Percentiles rank a stretch among this genome's conserved stretches.
phyloP scores from a whole-genome alignment of 1,140 invertebrate genomes.

The Cotesia glomerata region DNA sequence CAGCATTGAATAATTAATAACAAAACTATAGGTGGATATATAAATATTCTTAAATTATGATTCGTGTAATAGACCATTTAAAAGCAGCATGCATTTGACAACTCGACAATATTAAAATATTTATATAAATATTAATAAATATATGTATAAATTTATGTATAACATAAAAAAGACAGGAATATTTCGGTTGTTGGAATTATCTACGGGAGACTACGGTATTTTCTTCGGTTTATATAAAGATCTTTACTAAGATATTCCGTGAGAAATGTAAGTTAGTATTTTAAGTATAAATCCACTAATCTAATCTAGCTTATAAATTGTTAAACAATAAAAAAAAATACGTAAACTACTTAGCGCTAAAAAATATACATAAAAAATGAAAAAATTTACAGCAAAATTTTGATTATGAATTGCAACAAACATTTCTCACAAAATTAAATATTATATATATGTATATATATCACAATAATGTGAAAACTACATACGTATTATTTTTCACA shows the following conservation, averaged over 20 bases:
- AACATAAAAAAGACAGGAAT: slow-evolving; percentile 30
- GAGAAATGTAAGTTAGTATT: slow-evolving; percentile 23
- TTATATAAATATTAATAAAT: no score
- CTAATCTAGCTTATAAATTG: no score
- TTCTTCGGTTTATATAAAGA: neutral
- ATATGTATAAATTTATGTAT: neutral
- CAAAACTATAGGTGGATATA: slow-evolving; percentile 16
- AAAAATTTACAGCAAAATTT: no score
- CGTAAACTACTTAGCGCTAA: neutral
- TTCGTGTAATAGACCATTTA: slow-evolving; percentile 5
- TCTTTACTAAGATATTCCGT: slow-evolving; percentile 24
- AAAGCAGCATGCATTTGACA: slow-evolving; percentile 28
- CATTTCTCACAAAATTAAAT: slow-evolving; percentile 27
- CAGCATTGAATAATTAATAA: slow-evolving; percentile 5
- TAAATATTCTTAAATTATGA: neutral
- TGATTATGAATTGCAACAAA: neutral
- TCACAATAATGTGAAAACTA: slow-evolving; percentile 12
- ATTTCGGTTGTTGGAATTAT: slow-evolving; percentile 26
- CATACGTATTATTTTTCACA: slow-evolving; percentile 15
- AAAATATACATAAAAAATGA: neutral
- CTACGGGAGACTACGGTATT: slow-evolving; percentile 27
- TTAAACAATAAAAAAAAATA: neutral
- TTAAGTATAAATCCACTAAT: neutral
- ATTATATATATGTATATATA: slow-evolving; percentile 18
- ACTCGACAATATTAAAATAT: slow-evolving; percentile 24